phyloP scores from a whole-genome alignment of 2,113 vertebrate genomes.

The Micronycteris hirsuta region DNA sequence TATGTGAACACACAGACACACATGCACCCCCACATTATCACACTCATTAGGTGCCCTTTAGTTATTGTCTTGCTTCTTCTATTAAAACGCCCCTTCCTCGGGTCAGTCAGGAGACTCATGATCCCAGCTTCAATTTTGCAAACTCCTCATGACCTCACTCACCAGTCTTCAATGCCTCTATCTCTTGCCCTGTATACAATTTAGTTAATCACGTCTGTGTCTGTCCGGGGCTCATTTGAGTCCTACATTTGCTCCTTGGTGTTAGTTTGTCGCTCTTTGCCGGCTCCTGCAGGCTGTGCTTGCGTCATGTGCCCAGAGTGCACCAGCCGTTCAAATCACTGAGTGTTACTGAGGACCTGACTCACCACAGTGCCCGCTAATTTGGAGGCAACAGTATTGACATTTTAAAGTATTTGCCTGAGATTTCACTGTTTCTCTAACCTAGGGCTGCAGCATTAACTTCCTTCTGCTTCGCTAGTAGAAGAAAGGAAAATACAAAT shows the following conservation, averaged over 20 bases:
- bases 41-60: background rate
- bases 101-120: background rate
- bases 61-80: background rate
- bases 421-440: background rate
- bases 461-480: background rate
- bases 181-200: background rate
- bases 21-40: background rate
- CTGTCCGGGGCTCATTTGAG: background rate
- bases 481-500: background rate
- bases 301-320: background rate
- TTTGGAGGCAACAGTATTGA: background rate
- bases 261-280: background rate
- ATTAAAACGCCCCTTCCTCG: background rate
- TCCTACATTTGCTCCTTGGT: background rate
- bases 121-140: background rate
- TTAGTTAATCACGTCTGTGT: background rate
- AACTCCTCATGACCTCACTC: too few species aligned
- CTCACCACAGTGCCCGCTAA: background rate
- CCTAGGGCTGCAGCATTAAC: background rate
- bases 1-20: background rate
- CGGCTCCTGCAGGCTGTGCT: background rate
- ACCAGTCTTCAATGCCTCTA: background rate
- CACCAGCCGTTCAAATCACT: background rate
- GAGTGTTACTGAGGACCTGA: background rate
- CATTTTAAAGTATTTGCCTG: background rate